Base-by-base conservation (phyloP, 2,888 invertebrate species). In the Oscheius myriophilus region DNA sequence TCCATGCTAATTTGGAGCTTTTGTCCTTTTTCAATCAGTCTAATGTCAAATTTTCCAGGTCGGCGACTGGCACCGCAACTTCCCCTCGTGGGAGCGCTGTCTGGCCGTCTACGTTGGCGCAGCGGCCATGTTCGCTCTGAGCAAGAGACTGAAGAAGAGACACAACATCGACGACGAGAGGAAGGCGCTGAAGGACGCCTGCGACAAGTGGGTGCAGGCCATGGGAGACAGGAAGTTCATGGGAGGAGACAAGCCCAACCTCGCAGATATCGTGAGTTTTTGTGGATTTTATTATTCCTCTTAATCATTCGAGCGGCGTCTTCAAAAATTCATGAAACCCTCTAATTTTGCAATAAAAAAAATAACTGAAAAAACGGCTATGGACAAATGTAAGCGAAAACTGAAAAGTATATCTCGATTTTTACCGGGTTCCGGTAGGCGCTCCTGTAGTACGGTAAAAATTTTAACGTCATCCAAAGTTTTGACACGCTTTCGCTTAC, bases 41-140 rank as follows among this genome's bases (percentile, higher is more conserved):
- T n/a, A n/a, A n/a, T n/a, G n/a, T 43, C 18, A 16, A 6, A 41
- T 26, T 42, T 46, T 61, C 3, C 46, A 90, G 89, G 92, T 92
- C 12, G 97, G 96, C 0, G 92, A 93, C 72, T 98, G 97, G 97
- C 91, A 92, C 67, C 90, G 92, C 67, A 91, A 92, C 80, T 97
- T 97, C 87, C 92, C 94, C 0, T 86, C 90, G 0, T 93, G 93
- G 92, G 95, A 96, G 87, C 90, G 93, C 74, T 88, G 90, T 55
- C 87, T 95, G 43, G 93, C 96, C 88, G 92, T 97, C 0, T 94
- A 96, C 86, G 91, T 93, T 0, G 97, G 97, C 3, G 94, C 97
- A 0, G 89, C 91, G 6, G 96, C 93, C 0, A 98, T 98, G 97
- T 96, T 92, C 91, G 86, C 93, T 41, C 92, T 98, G 78, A 92